These are phyloP conservation scores for Paraescarpia echinospica DNA, from an alignment of 1,140 invertebrate species.

Conservation along the genomic window DNA sequence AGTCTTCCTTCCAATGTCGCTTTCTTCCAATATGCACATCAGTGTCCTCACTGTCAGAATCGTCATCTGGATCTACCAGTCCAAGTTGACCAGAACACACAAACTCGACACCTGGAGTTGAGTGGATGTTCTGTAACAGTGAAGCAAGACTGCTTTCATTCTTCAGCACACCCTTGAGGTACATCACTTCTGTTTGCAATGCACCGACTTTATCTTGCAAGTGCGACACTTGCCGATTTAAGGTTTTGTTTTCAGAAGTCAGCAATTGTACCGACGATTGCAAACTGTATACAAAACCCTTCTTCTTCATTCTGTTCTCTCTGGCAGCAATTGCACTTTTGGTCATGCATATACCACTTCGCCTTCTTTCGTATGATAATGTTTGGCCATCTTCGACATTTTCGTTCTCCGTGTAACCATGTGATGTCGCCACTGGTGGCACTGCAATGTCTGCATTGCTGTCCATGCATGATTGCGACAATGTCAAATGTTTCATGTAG, in stretches of 20 bases:
- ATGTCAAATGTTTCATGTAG: neutral
- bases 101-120: slow-evolving; percentile 36
- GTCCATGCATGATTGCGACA: neutral
- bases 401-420: neutral
- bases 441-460: neutral
- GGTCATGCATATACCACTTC: slow-evolving; percentile 25
- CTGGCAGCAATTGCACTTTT: slow-evolving; percentile 42
- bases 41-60: slow-evolving; percentile 4
- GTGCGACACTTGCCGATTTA: slow-evolving; percentile 23
- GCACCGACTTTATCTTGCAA: slow-evolving; percentile 17
- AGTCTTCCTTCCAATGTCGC: neutral
- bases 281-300: slow-evolving; percentile 34
- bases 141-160: slow-evolving; percentile 35
- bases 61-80: neutral
- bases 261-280: slow-evolving; percentile 31
- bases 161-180: slow-evolving; percentile 37
- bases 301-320: slow-evolving; percentile 39
- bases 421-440: no score
- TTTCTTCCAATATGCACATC: slow-evolving; percentile 1
- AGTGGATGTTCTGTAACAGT: slow-evolving; percentile 33
- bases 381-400: neutral
- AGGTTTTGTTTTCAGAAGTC: slow-evolving; percentile 31
- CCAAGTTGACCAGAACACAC: slow-evolving; percentile 19
- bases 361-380: neutral
- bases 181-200: slow-evolving; percentile 33